Conservation (phyloP, 2,888 invertebrate genomes). For the Lordiphosa andalusiaca region DNA sequence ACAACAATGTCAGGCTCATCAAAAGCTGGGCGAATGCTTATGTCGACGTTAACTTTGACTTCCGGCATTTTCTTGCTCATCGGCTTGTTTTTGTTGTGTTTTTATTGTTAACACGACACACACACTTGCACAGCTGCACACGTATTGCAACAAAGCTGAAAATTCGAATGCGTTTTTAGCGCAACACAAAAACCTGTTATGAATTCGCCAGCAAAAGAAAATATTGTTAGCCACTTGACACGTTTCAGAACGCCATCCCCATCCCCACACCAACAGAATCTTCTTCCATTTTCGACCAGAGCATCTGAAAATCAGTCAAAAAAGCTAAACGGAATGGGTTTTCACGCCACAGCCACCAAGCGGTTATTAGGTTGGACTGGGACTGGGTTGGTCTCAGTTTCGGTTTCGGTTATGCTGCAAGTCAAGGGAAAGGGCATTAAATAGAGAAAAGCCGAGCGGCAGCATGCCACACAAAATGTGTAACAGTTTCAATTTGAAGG, state of each 20-base stretch:
- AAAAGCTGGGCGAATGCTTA: not conserved
- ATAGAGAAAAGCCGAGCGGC: too few relatives aligned
- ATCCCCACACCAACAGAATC: not conserved
- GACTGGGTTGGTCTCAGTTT: too few relatives aligned
- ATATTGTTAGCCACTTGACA: not conserved
- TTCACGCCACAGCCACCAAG: too few relatives aligned
- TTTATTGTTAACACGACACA: conserved; percentile 32
- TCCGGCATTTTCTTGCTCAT: conserved; percentile 68
- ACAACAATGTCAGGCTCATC: conserved; percentile 10
- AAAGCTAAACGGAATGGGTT: conserved; percentile 51
- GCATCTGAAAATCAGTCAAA: conserved; percentile 61
- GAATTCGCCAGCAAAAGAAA: conserved; percentile 16
- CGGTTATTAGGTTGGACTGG: too few relatives aligned
- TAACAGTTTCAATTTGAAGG: conserved; percentile 63
- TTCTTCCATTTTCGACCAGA: conserved; percentile 27
- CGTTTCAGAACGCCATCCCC: not conserved
- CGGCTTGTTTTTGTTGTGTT: conserved; percentile 27
- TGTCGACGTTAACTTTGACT: conserved; percentile 49
- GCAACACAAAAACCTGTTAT: conserved; percentile 29
- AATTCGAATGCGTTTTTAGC: conserved; percentile 30
- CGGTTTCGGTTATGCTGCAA: too few relatives aligned
- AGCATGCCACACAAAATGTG: too few relatives aligned
- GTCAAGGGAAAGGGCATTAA: too few relatives aligned
- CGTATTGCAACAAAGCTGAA: conserved; percentile 34
- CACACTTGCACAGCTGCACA: not conserved